Evolutionary conservation across 1,140 invertebrate genomes (phyloP), one percentile per base, ranked within the genome.

Genomic region (Dendroctonus ponderosae): DNA sequence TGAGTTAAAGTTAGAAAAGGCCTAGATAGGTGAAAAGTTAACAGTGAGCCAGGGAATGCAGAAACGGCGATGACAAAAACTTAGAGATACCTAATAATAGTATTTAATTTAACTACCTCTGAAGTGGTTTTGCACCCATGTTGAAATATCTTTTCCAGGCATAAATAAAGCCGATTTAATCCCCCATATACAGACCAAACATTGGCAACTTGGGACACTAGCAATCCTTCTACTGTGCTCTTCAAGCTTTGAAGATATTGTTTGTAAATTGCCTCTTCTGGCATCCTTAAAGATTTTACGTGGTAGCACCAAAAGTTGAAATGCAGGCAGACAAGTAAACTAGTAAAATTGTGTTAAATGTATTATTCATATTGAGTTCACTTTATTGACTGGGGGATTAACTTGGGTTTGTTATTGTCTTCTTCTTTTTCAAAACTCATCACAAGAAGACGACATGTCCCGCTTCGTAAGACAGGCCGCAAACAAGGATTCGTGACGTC

Each of bases 111-210:
- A 42, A 26, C 26, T 39, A 65, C 63, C 52, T 50, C 50, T 38
- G 62, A 67, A 60, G 79, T 83, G 42, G 83, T 75, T 68, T 80
- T 78, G 72, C 79, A 84, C 15, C 85, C 83, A 76, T 89, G 86
- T 67, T 81, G 83, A 61, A 89, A 84, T 68, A 89, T 87, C 58
- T 79, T 82, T 65, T 87, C 85, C 50, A 89, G 78, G 54, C 82
- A 79, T 71, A 74, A 80, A 70, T 86, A 83, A 7, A 89, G 74
- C 51, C 86, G 76, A 70, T 83, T 83, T 12, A 89, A 74, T 6
- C 87, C 86, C 40, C 87, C 87, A 76, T 87, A 88, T 51, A 86
- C 82, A 70, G 83, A 83, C 87, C 87, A 89, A 8, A 88, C 84
- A 77, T 88, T 87, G 37, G 81, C 80, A 39, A 82, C 80, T 70